Percentiles rank a stretch among this genome's conserved stretches.
These are phyloP conservation scores for Sylvilagus bachmani DNA, from an alignment of 2,113 vertebrate genomes.

Conservation along the genomic window DNA sequence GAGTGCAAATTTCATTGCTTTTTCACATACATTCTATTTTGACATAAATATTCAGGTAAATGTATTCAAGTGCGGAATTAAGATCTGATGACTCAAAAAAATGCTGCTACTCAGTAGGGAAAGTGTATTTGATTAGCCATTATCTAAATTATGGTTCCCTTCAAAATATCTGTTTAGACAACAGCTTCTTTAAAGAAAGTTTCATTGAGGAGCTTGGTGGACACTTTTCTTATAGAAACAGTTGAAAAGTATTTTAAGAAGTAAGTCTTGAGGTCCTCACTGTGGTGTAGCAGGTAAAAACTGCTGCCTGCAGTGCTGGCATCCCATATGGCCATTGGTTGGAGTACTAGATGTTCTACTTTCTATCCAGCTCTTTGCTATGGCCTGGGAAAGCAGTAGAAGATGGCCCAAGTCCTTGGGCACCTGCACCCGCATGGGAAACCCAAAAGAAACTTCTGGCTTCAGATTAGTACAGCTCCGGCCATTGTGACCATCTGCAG, in stretches of 20 bases:
- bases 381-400: no score
- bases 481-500: no score
- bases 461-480: no score
- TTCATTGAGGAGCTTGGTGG: neutral
- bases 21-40: neutral
- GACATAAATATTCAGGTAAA: neutral
- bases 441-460: no score
- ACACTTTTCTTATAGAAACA: neutral
- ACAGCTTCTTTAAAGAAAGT: neutral
- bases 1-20: neutral
- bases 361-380: no score
- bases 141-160: neutral
- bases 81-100: neutral
- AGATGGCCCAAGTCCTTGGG: no score
- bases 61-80: neutral
- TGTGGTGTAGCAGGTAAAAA: no score
- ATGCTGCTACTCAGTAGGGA: neutral
- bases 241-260: neutral
- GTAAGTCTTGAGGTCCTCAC: no score
- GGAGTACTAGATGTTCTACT: no score
- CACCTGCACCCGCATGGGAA: no score
- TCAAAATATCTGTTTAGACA: neutral
- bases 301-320: no score
- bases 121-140: neutral
- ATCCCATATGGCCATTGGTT: no score